Base-by-base conservation (phyloP, 2,888 invertebrate genomes). In the Trissolcus japonicus region DNA sequence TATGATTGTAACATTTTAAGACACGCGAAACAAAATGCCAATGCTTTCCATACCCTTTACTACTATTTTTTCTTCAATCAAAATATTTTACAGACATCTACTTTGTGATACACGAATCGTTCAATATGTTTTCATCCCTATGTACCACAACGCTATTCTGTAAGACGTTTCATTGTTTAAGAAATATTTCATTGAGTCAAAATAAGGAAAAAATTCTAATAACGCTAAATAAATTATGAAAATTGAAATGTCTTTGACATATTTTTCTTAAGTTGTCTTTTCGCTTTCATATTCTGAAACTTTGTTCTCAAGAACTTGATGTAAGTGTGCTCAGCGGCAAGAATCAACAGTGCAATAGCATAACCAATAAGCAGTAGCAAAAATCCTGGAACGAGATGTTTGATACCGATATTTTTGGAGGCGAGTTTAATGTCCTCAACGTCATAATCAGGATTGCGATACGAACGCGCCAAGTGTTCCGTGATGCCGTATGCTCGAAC, bases 401-500 rank as follows among this genome's bases (percentile, higher is more conserved):
- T 66, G 19, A 80, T 75, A 11, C 78, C 78, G 43, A 79, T 57
- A 29, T 63, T 65, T 6, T 29, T 53, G 3, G 68, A n/a, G 4
- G 0, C 19, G 1, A 17, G 9, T 61, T 73, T 74, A 13, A 19
- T 21, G 4, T 68, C 73, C 2, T 69, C 65, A 1, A 16, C 19
- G 7, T 54, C 46, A 11, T 59, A 61, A 11, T 48, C 50, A 1
- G 25, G 3, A 11, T 9, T 51, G 1, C 48, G n/a, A 21, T 80
- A 80, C 11, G 63, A 17, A 21, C 54, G 16, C 7, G 73, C 76
- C 77, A 84, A 83, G 67, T 75, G 79, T 0, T 72, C 43, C 0
- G 84, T 61, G 4, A 87, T 65, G 3, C 88, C 88, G 14, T 48
- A 54, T 57, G 86, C 82, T 2, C 80, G 76, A 0, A 83, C 51